Evolutionary conservation across 2,888 invertebrate species (phyloP), one percentile per base, ranked within the genome.

Genomic region (Adineta ricciae): DNA sequence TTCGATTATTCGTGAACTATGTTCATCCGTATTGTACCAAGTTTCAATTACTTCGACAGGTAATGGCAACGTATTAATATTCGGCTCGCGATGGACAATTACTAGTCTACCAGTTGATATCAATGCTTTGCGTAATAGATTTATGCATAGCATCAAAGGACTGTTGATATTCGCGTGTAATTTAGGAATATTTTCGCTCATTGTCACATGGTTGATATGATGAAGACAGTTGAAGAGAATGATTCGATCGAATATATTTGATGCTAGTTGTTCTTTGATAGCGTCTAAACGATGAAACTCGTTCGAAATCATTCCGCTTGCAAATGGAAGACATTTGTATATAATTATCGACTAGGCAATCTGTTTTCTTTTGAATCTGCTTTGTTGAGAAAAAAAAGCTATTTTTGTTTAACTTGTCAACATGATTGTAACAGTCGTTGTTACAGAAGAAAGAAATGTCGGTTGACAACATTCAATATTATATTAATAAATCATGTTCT

Each of bases 61-160:
- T 78, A 78, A n/a, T 78, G 78, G 78, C 41, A 78, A 78, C 11
- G 78, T 78, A 41, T 78, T 78, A 2, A 78, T 78, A 41, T 38
- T 41, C 41, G 41, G 41, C n/a, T 78, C 78, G 24, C 78, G 78
- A 41, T 78, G 78, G n/a, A 41, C 24, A 78, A 78, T 78, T 11
- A 78, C 11, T n/a, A 78, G n/a, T 78, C 36, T 21, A n/a, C 78
- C 78, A 78, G 38, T 24, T 78, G 32, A 0, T 41, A 8, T 14
- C n/a, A 78, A 78, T 78, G 78, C 38, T 41, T 78, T 38, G 19
- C 78, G 78, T 78, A 78, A 64, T 19, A 36, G 19, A 64, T 64
- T 64, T 32, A 64, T 27, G 32, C 14, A 64, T 64, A 16, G 19
- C 32, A 64, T 19, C 19, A 64, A 19, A 32, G 64, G 32, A 64